A percentile compares a stretch with the other conserved stretches of the same genome.
phyloP scores from a whole-genome alignment of 2,797 vertebrate species.

The Botia kubotai region DNA sequence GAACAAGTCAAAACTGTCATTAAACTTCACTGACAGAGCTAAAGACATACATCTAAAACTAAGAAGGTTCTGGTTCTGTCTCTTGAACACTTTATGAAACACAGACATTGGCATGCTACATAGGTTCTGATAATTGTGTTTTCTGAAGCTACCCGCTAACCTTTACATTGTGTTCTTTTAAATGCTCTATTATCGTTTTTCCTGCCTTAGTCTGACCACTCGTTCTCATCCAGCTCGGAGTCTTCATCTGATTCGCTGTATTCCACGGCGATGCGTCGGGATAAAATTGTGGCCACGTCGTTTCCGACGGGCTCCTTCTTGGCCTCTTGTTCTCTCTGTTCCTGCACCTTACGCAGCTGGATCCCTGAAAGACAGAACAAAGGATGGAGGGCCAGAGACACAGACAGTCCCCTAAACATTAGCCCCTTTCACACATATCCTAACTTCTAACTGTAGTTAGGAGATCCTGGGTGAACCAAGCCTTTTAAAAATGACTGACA shows the following conservation, averaged over 20 bases:
- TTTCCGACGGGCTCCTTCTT: slow-evolving; percentile 92
- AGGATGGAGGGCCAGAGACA: not conserved
- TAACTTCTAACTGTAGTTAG: no score
- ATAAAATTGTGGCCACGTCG: slow-evolving; percentile 92
- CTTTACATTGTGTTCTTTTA: slow-evolving; percentile 27
- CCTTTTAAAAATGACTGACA: not conserved
- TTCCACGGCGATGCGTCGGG: slow-evolving; percentile 90
- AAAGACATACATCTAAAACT: slow-evolving; percentile 10
- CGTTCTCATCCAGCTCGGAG: slow-evolving; percentile 91
- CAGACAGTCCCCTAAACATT: no score
- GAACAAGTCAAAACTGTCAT: slow-evolving; percentile 20
- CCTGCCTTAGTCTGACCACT: slow-evolving; percentile 87
- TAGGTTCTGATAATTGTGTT: slow-evolving; percentile 30
- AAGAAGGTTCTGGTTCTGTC: not conserved
- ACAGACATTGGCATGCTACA: slow-evolving; percentile 32
- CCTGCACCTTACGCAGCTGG: slow-evolving; percentile 92
- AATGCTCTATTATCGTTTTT: not conserved
- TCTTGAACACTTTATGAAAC: slow-evolving; percentile 8
- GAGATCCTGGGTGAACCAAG: no score
- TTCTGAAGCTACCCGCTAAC: slow-evolving; percentile 27
- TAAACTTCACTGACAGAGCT: slow-evolving; percentile 14
- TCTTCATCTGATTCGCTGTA: slow-evolving; percentile 95
- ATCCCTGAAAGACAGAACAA: slow-evolving; percentile 75
- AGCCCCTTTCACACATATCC: no score
- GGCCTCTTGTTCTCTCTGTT: slow-evolving; percentile 91